Conservation (phyloP, 2,888 invertebrate species). For the Watsonalla binaria region DNA sequence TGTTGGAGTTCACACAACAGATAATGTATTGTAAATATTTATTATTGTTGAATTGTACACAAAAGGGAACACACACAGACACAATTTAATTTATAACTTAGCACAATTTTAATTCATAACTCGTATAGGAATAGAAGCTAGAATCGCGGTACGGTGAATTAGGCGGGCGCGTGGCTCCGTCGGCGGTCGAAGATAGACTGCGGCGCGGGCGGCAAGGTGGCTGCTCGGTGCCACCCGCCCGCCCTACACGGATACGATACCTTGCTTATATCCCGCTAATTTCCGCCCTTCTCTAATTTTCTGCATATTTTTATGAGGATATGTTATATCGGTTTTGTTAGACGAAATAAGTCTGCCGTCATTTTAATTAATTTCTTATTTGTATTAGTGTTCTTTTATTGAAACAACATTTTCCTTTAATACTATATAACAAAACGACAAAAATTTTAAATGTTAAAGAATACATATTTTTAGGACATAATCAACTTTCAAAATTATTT, state of each 20-base stretch:
- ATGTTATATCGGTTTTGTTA: neutral
- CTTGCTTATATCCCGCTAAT: constrained; percentile 33
- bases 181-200: constrained; percentile 39
- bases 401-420: no score
- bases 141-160: constrained; percentile 5
- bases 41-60: neutral
- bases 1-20: neutral
- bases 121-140: neutral
- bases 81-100: neutral
- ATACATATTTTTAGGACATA: no score
- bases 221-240: constrained; percentile 44
- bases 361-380: constrained; percentile 7
- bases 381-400: no score
- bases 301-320: neutral
- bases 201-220: constrained; percentile 40
- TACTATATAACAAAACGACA: no score
- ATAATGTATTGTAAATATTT: neutral
- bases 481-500: no score
- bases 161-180: constrained; percentile 14
- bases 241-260: constrained; percentile 38
- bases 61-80: neutral
- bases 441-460: no score
- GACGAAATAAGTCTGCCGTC: neutral
- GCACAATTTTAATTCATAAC: constrained; percentile 5
- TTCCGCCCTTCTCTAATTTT: constrained; percentile 23